A percentile compares a stretch with the other conserved stretches of the same genome.
phyloP scores from a whole-genome alignment of 2,797 vertebrate genomes.

The Poeciliopsis gracilis region DNA sequence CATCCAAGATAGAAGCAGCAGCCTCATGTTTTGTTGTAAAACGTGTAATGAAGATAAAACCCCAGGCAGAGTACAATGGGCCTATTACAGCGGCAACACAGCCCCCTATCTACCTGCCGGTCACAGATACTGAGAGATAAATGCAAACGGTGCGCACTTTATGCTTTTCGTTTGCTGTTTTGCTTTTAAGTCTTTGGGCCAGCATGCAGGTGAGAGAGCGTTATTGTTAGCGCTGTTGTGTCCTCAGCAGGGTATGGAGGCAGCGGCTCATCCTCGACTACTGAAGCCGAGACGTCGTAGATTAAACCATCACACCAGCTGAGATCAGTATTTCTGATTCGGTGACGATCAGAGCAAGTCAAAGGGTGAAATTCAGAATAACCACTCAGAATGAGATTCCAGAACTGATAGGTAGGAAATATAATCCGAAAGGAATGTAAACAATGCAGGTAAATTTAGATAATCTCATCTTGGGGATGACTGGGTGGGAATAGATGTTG shows the following conservation, averaged over 20 bases:
- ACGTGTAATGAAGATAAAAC: constrained; percentile 68
- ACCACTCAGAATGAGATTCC: constrained; percentile 22
- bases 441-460: neutral
- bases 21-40: constrained; percentile 55
- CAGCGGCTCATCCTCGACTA: constrained; percentile 30
- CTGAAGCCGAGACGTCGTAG: constrained; percentile 39
- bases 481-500: neutral
- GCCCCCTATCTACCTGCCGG: constrained; percentile 52
- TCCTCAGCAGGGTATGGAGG: constrained; percentile 37
- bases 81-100: constrained; percentile 57
- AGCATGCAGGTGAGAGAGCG: constrained; percentile 45
- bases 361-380: constrained; percentile 33
- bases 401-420: neutral
- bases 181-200: constrained; percentile 53
- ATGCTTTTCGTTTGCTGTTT: constrained; percentile 41
- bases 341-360: constrained; percentile 45
- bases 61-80: constrained; percentile 54
- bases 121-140: constrained; percentile 63
- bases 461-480: neutral
- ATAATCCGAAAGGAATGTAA: neutral
- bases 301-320: constrained; percentile 59
- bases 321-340: constrained; percentile 62
- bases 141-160: constrained; percentile 62
- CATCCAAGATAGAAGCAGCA: constrained; percentile 45
- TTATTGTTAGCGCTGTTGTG: constrained; percentile 39